Conservation (phyloP, 1,140 invertebrate genomes). For the Odontomachus brunneus region DNA sequence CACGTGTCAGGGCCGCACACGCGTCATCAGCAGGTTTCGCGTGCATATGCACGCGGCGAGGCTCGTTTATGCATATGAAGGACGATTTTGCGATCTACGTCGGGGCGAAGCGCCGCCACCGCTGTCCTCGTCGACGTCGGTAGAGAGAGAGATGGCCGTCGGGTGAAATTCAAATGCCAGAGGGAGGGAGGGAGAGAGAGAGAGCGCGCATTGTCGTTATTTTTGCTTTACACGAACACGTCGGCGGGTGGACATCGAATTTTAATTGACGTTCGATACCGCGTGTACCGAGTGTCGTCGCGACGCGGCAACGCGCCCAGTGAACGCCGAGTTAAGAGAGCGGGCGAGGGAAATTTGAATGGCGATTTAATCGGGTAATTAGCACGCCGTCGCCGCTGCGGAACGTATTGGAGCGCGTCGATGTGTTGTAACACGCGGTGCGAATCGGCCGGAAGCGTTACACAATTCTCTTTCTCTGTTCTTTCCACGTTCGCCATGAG, state of each 20-base stretch:
- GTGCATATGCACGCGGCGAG: constrained; percentile 63
- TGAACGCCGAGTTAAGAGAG: constrained; percentile 30
- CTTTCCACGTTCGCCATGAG: too few species aligned
- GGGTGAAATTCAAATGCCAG: constrained; percentile 51
- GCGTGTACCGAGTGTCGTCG: constrained; percentile 34
- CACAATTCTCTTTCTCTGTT: too few species aligned
- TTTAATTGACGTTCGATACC: constrained; percentile 56
- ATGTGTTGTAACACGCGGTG: neutral
- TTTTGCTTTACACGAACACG: constrained; percentile 42
- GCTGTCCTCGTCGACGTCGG: too few species aligned
- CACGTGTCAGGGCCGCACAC: constrained; percentile 61
- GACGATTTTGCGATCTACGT: constrained; percentile 36
- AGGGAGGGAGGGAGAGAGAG: too few species aligned
- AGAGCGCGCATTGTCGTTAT: constrained; percentile 13
- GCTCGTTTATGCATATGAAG: constrained; percentile 64
- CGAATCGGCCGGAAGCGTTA: neutral
- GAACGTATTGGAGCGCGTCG: neutral
- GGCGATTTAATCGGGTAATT: constrained; percentile 41
- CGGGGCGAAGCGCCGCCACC: neutral
- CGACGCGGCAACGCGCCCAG: constrained; percentile 9
- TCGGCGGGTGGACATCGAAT: constrained; percentile 10
- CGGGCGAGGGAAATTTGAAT: constrained; percentile 23
- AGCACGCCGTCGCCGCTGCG: constrained; percentile 7
- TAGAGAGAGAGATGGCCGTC: too few species aligned
- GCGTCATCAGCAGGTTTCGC: constrained; percentile 56